Evolutionary conservation across 2,797 vertebrate species (phyloP), one percentile per base, ranked within the genome.

Genomic region (Diplodus sargus): DNA sequence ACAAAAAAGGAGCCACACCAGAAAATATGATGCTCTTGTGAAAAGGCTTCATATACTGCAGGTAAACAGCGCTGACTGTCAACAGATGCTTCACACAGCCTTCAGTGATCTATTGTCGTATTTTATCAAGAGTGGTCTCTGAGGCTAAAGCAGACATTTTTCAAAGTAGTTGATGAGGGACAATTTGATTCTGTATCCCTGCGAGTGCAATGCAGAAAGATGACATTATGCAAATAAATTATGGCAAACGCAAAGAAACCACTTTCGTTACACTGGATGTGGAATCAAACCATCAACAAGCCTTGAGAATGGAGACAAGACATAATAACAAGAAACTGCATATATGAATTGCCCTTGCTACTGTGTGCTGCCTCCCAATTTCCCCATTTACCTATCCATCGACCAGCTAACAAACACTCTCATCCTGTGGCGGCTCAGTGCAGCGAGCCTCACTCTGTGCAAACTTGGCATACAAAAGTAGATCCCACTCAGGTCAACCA

Each of bases 181-280:
- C 58, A 70, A 73, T 84, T 84, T 79, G 74, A 78, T 77, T 78
- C 6, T 60, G 23, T 72, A 74, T 83, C 74, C 61, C 64, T 81
- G 45, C 52, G 68, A 81, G 70, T 63, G 73, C 69, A 57, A 56
- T 77, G 53, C 51, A 58, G 66, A 83, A 56, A 80, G 28, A 84
- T 77, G 71, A 69, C 28, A 78, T 78, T 78, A 78, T 66, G 61
- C 23, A 83, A 87, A 86, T 70, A 83, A 76, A 91, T 83, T 76
- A 73, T 57, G 13, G 74, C 22, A 79, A 80, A 80, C 78, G 45
- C 25, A 77, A 72, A 59, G 57, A 69, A 69, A 64, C 6, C 39
- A 9, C 62, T 66, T 78, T 76, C 54, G 73, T 76, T 48, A 43
- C n/a, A 28, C 13, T 54, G 8, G 23, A 57, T 51, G 39, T 52